Conservation (phyloP, 2,113 vertebrate species). For the Neolamprologus falcicula region DNA sequence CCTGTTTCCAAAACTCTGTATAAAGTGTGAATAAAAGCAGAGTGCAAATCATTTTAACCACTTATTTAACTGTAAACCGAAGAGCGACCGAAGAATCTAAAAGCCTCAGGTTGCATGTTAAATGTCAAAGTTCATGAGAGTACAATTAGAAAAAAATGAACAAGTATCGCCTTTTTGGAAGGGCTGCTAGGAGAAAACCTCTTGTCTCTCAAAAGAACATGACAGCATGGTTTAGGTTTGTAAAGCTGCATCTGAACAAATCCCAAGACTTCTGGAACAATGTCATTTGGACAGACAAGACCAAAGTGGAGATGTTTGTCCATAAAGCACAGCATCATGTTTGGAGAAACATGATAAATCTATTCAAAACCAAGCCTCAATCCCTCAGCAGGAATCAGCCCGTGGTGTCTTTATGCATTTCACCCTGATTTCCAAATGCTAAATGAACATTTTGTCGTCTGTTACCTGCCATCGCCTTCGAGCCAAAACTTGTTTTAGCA, state of each 20-base stretch:
- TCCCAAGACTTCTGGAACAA: not conserved
- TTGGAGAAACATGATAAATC: not conserved
- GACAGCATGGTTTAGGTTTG: not conserved
- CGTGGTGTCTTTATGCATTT: not conserved
- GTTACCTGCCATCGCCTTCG: conserved; percentile 90
- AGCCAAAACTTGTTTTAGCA: conserved; percentile 86
- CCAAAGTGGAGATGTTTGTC: not conserved
- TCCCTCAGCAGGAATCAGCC: not conserved
- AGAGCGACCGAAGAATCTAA: not conserved
- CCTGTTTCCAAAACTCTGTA: not conserved
- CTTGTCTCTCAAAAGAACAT: not conserved
- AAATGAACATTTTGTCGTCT: not conserved
- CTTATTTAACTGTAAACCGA: not conserved
- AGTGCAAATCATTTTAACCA: not conserved
- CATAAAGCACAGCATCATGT: not conserved
- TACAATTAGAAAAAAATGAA: not conserved
- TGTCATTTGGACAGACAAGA: not conserved
- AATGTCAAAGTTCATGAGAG: not conserved
- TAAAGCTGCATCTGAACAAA: not conserved
- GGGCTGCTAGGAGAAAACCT: not conserved
- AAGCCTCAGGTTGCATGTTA: not conserved
- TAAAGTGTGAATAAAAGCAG: not conserved
- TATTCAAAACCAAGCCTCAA: not conserved
- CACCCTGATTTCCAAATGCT: not conserved
- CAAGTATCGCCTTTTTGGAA: not conserved